Evolutionary conservation across 2,797 vertebrate species (phyloP), one percentile per base, ranked within the genome.

Genomic region (Chelon labrosus): DNA sequence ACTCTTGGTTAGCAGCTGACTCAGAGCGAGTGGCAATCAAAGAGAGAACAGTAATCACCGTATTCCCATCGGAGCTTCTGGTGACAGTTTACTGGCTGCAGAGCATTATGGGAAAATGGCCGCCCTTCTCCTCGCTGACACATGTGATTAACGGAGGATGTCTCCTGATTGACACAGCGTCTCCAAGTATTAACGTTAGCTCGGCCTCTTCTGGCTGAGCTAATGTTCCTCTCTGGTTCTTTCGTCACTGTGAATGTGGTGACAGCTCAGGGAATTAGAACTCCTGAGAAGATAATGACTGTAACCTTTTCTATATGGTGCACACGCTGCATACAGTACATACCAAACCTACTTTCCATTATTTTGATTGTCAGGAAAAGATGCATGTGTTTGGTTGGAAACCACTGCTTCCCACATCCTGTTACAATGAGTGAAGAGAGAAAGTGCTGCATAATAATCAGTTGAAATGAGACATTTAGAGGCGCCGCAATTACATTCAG

Each of bases 71-170:
- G 17, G 65, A 75, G 69, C 67, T 49, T 70, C 62, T 70, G 56
- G 74, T 68, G 80, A 73, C 77, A 44, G 13, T 81, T 64, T 62
- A 38, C 14, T 49, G 1, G 22, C 69, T 27, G 74, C 77, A 42
- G 60, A 78, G 70, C 71, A 63, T 22, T 74, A 44, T 73, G 59
- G 74, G 72, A 82, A 74, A 76, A 73, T 20, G 10, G 68, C 69
- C 54, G 80, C 58, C 20, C 52, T 52, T 17, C 70, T 78, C 57
- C 50, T 57, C 20, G 2, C 59, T 79, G 80, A 82, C 76, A 78
- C 63, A 4, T 63, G 76, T 86, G 72, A 85, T 84, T 84, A 88
- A 61, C 59, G 44, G 22, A 53, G 68, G 67, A 73, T 1, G 46
- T 77, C 62, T 83, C 38, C 2, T 4, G 5, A 64, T 49, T 72